Evolutionary conservation across 1,140 invertebrate genomes (phyloP), one percentile per base, ranked within the genome.

Genomic region (Drosophila elegans): DNA sequence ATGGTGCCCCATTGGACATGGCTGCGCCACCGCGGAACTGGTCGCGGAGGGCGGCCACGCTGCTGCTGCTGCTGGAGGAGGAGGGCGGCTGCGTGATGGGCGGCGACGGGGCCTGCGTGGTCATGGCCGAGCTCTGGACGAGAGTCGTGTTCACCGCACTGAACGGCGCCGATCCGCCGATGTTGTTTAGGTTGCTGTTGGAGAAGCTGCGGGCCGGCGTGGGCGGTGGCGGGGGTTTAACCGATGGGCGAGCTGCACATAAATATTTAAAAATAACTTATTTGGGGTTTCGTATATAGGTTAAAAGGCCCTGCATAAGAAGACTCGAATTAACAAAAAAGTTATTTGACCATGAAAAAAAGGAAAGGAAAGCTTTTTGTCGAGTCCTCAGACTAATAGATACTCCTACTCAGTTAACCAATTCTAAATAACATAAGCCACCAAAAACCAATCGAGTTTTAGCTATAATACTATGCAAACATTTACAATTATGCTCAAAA

Each of bases 161-260:
- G 39, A 78, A 76, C 2, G 75, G 78, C 12, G 69, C 21, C 6
- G 49, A 11, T 12, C 51, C 52, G 9, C 68, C 67, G n/a, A 80
- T 64, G 52, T 64, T 83, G 72, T 68, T 90, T 21, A 92, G 49
- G 63, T 92, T 92, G 59, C 74, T 85, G 82, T 92, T 92, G n/a
- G 91, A 92, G 42, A 90, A 78, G 57, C 91, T 92, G 53, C 91
- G 90, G 11, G 86, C 80, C 25, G 91, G 91, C 69, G 91, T 92
- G 3, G 91, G 91, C 4, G 91, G 91, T 42, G 91, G 91, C 29
- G 91, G 91, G 12, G 91, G 90, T 56, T 92, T 92, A 1, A 92
- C 88, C 59, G 82, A 84, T 29, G 91, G 91, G 5, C 91, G 91
- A 64, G 90, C 91, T 69, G 27, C 0, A 27, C 32, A 7, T 32